phyloP scores from a whole-genome alignment of 2,113 vertebrate genomes.

The Ophiodon elongatus region DNA sequence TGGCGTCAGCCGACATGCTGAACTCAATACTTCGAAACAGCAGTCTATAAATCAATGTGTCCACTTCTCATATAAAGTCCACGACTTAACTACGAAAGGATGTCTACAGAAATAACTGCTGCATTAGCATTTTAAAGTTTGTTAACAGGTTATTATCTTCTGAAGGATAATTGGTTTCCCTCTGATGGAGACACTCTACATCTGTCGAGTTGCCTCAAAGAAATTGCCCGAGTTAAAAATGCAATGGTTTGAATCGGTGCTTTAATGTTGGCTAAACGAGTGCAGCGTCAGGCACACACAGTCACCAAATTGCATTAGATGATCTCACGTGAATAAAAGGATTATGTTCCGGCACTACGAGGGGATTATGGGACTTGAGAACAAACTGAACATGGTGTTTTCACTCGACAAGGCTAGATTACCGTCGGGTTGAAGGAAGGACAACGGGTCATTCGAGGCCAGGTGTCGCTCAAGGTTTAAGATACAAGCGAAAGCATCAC shows the following conservation, averaged over 20 bases:
- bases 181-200: slow-evolving; percentile 23
- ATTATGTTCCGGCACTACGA: slow-evolving; percentile 2
- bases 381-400: slow-evolving; percentile 29
- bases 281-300: not conserved
- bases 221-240: not conserved
- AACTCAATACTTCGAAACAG: not conserved
- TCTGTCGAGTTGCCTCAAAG: slow-evolving; percentile 1
- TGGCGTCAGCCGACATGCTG: not conserved
- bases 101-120: not conserved
- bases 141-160: slow-evolving; percentile 1
- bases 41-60: not conserved
- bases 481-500: slow-evolving; percentile 1
- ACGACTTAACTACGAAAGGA: not conserved
- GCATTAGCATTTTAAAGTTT: not conserved
- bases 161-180: slow-evolving; percentile 5
- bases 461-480: not conserved
- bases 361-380: slow-evolving; percentile 21
- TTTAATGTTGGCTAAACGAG: slow-evolving; percentile 12
- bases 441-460: slow-evolving; percentile 10
- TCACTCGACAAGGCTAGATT: slow-evolving; percentile 20
- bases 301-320: slow-evolving; percentile 2
- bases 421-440: not conserved
- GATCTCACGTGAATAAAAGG: slow-evolving; percentile 23
- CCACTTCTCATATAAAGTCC: too few relatives aligned
- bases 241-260: not conserved